A percentile compares a stretch with the other conserved stretches of the same genome.
Conservation (phyloP, 2,888 invertebrate genomes). For the Euphydryas editha region DNA sequence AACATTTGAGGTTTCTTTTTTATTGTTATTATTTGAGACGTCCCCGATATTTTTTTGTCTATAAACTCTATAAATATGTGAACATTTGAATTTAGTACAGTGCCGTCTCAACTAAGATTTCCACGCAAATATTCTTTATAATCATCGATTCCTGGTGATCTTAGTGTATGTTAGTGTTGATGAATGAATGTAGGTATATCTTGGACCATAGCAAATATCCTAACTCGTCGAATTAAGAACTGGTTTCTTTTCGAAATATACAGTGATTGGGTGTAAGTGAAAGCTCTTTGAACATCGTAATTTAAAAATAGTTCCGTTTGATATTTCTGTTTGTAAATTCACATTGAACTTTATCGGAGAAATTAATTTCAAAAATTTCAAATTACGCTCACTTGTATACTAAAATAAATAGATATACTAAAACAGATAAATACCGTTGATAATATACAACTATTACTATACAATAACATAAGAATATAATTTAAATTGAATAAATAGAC, state of each 20-base stretch:
- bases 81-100: not conserved
- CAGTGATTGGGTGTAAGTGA: constrained; percentile 80
- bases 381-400: not conserved
- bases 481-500: constrained; percentile 30
- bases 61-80: not conserved
- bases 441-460: too few species aligned
- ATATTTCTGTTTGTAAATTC: constrained; percentile 46
- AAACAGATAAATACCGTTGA: too few species aligned
- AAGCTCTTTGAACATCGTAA: constrained; percentile 75
- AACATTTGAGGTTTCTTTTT: constrained; percentile 9
- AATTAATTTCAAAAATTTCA: constrained; percentile 7
- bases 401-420: not conserved
- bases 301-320: constrained; percentile 74
- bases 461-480: constrained; percentile 1
- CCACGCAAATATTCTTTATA: not conserved
- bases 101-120: constrained; percentile 3
- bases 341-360: constrained; percentile 8
- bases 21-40: constrained; percentile 5
- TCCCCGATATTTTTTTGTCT: constrained; percentile 6
- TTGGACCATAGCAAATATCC: constrained; percentile 32
- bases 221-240: constrained; percentile 54
- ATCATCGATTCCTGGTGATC: constrained; percentile 11
- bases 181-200: constrained; percentile 18
- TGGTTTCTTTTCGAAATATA: constrained; percentile 76
- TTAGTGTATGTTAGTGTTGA: not conserved